A percentile compares a stretch with the other conserved stretches of the same genome.
These are phyloP conservation scores for Synanthedon myopaeformis DNA, from an alignment of 2,888 invertebrate genomes.

Conservation along the genomic window DNA sequence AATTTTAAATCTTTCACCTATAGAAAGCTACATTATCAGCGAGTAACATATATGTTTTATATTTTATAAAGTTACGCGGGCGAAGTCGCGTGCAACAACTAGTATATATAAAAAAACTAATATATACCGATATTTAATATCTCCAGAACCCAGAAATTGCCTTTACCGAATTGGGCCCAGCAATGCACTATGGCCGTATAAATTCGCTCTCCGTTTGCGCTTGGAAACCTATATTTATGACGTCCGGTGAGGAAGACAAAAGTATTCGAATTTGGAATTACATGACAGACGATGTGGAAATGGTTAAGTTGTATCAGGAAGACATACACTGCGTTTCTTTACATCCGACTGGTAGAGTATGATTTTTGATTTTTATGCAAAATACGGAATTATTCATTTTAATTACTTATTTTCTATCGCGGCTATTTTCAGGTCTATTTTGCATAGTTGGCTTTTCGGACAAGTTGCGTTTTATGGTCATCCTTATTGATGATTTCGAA, in stretches of 20 bases:
- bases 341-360: constrained; percentile 70
- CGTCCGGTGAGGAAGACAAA: constrained; percentile 82
- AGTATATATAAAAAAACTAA: too few species aligned
- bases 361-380: background rate
- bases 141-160: constrained; percentile 66
- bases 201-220: constrained; percentile 85
- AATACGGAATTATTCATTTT: background rate
- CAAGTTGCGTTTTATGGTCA: constrained; percentile 87
- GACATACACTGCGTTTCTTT: constrained; percentile 82
- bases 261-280: constrained; percentile 94
- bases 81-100: too few species aligned
- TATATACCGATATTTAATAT: too few species aligned
- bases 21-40: too few species aligned
- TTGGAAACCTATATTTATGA: constrained; percentile 92
- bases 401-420: background rate
- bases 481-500: constrained; percentile 88
- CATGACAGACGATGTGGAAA: constrained; percentile 82
- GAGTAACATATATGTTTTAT: too few species aligned
- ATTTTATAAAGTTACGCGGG: too few species aligned
- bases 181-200: constrained; percentile 85
- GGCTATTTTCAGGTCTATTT: constrained; percentile 74
- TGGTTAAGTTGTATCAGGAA: constrained; percentile 85
- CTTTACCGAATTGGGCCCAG: constrained; percentile 78
- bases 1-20: too few species aligned
- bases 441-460: constrained; percentile 91